Conservation (phyloP, 2,113 vertebrate genomes). For the Plectropomus leopardus region DNA sequence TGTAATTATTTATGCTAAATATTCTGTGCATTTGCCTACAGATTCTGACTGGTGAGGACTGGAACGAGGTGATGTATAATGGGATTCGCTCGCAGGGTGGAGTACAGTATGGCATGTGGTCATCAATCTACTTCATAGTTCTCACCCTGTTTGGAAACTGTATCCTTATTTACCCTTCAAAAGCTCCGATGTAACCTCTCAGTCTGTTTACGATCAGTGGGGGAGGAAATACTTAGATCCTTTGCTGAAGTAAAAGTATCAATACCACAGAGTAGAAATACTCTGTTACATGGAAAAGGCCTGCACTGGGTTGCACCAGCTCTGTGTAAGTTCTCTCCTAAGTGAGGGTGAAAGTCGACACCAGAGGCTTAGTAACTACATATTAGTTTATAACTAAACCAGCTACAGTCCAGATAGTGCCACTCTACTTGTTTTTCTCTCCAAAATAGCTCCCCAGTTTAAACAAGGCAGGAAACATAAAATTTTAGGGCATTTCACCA, state of each 20-base stretch:
- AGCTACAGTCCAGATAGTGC: too few species aligned
- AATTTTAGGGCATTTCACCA: too few species aligned
- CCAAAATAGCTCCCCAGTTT: too few species aligned
- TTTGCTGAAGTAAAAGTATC: neutral
- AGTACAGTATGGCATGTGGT: conserved; percentile 98
- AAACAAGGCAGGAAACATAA: too few species aligned
- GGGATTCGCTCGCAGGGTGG: conserved; percentile 98
- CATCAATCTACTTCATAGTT: conserved; percentile 98
- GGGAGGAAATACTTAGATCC: conserved; percentile 9
- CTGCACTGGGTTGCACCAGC: too few species aligned
- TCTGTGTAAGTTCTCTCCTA: too few species aligned
- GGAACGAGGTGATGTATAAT: conserved; percentile 99
- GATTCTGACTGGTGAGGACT: conserved; percentile 98
- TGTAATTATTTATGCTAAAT: conserved; percentile 23
- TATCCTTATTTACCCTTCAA: conserved; percentile 87
- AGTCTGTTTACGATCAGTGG: neutral
- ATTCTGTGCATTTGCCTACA: conserved; percentile 65
- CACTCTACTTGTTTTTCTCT: too few species aligned
- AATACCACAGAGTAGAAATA: neutral
- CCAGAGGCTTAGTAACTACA: too few species aligned
- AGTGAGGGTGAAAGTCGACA: too few species aligned
- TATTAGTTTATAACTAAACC: too few species aligned
- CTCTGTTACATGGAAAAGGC: neutral
- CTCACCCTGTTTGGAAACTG: conserved; percentile 99
- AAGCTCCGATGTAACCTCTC: neutral